phyloP scores from a whole-genome alignment of 2,888 invertebrate genomes.

The Biston stratarius region DNA sequence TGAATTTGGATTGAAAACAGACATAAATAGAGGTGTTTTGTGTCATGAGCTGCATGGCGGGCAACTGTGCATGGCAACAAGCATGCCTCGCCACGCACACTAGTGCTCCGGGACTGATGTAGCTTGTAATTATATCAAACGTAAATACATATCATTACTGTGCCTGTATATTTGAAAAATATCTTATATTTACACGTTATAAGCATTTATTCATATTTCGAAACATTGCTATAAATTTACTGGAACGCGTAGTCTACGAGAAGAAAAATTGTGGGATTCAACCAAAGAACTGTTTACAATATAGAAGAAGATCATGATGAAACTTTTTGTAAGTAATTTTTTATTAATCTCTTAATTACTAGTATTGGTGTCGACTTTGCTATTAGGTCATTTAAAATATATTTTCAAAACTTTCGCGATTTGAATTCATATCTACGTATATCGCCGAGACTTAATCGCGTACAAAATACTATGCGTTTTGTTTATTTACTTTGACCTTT shows the following conservation, averaged over 20 bases:
- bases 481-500: no score
- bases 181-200: slow-evolving; percentile 57
- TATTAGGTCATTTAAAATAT: no score
- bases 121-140: slow-evolving; percentile 63
- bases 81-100: slow-evolving; percentile 45
- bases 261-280: slow-evolving; percentile 24
- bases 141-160: slow-evolving; percentile 81
- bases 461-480: no score
- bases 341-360: background rate
- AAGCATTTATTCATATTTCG: slow-evolving; percentile 41
- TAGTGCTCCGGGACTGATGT: slow-evolving; percentile 53
- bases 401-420: no score
- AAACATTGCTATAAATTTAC: slow-evolving; percentile 43
- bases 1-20: slow-evolving; percentile 39
- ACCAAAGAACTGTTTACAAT: slow-evolving; percentile 28
- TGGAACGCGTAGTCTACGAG: slow-evolving; percentile 37
- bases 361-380: background rate
- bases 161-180: slow-evolving; percentile 74
- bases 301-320: slow-evolving; percentile 9
- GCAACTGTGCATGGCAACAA: slow-evolving; percentile 50
- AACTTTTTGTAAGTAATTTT: slow-evolving; percentile 36
- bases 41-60: slow-evolving; percentile 37
- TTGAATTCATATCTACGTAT: no score
- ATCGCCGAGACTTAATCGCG: no score
- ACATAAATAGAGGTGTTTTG: slow-evolving; percentile 39